Evolutionary conservation across 2,113 vertebrate species (phyloP), one percentile per base, ranked within the genome.

Genomic region (Centrocercus urophasianus): DNA sequence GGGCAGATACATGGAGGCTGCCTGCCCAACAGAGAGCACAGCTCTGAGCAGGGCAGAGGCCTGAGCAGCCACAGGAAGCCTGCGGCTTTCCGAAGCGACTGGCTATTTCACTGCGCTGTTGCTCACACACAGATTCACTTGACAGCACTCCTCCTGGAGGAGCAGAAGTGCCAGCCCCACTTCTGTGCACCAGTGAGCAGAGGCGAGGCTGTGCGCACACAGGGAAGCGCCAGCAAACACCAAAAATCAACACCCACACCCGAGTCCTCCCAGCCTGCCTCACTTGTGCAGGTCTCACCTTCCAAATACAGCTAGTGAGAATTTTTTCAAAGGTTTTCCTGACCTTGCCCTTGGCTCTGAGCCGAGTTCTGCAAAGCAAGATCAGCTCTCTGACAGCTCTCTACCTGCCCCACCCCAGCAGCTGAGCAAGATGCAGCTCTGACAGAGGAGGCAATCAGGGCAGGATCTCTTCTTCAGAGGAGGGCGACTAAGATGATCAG

Each of bases 111-210:
- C 11, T 43, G 52, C 20, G 43, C 30, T 0, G 0, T 11, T 30
- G 42, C 6, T 75, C 38, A 2, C 1, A 5, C 15, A 16, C 13
- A 28, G 34, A 52, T 59, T 28, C 76, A 38, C 66, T 24, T 8
- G 42, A 64, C 70, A 59, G 59, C 59, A 52, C 61, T 22, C 63
- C 3, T 8, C 63, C 3, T 8, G 38, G 24, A 57, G 48, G 36
- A 36, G 61, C 70, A 65, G 32, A 34, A 70, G 8, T 0, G 0
- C 63, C 16, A 4, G n/a, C 42, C 65, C 43, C 38, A 0, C 45
- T 14, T 0, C 11, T 5, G 47, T 2, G 2, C 0, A 0, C 40
- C n/a, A 59, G 79, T 7, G 45, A 45, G 67, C 59, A 50, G 54
- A 13, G 14, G 13, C 1, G 0, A 6, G 66, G 45, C 50, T 3